Conservation (phyloP, 2,888 invertebrate genomes). For the Amorpha juglandis region DNA sequence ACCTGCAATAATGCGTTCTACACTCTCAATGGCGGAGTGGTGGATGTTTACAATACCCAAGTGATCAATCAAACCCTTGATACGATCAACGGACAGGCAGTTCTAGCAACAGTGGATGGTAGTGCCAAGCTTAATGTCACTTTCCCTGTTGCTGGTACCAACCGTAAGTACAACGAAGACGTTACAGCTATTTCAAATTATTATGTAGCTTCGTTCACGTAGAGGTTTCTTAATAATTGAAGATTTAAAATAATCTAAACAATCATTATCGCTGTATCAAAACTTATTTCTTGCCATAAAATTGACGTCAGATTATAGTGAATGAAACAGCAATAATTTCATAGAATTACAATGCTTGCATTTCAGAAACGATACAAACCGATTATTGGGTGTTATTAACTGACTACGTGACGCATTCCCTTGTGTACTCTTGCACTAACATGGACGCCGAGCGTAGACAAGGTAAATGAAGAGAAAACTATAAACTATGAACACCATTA, state of each 20-base stretch:
- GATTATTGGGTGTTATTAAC: slow-evolving; percentile 87
- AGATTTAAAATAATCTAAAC: too few relatives aligned
- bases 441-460: slow-evolving; percentile 69
- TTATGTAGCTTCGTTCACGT: not conserved
- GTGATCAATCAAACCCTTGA: slow-evolving; percentile 73
- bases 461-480: slow-evolving; percentile 58
- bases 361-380: slow-evolving; percentile 55
- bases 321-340: too few relatives aligned
- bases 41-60: slow-evolving; percentile 62
- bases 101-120: slow-evolving; percentile 52
- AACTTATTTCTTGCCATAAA: too few relatives aligned
- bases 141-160: slow-evolving; percentile 79
- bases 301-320: too few relatives aligned
- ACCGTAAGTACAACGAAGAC: slow-evolving; percentile 61
- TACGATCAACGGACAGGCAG: slow-evolving; percentile 80
- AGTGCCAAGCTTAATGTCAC: slow-evolving; percentile 82
- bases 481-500: not conserved
- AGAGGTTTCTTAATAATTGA: not conserved
- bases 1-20: slow-evolving; percentile 65
- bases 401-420: slow-evolving; percentile 85
- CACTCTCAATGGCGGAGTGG: slow-evolving; percentile 47
- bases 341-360: too few relatives aligned
- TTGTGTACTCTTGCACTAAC: slow-evolving; percentile 87
- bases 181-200: slow-evolving; percentile 8
- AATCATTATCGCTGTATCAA: too few relatives aligned